phyloP scores from a whole-genome alignment of 1,140 invertebrate genomes.

The Drosophila guanche region DNA sequence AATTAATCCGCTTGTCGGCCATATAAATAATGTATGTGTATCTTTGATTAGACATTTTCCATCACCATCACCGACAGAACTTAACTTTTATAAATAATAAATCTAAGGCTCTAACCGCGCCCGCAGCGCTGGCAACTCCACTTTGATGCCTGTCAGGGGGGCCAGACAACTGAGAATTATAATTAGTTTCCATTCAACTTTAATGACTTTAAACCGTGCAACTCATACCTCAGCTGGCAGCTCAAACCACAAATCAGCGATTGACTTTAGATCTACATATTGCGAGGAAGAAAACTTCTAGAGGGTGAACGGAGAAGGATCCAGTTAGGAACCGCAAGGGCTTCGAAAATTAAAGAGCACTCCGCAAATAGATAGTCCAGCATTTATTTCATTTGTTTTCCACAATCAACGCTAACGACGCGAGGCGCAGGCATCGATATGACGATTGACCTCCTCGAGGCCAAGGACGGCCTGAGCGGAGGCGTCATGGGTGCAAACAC shows the following conservation, averaged over 20 bases:
- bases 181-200: slow-evolving; percentile 30
- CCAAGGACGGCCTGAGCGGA: slow-evolving; percentile 50
- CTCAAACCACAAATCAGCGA: neutral
- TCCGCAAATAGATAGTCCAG: too few species aligned
- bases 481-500: slow-evolving; percentile 63
- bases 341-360: too few species aligned
- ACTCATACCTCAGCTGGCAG: too few species aligned
- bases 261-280: neutral
- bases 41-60: slow-evolving; percentile 59
- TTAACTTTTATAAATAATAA: slow-evolving; percentile 62
- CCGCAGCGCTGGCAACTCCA: slow-evolving; percentile 10
- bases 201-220: slow-evolving; percentile 6
- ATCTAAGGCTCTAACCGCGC: slow-evolving; percentile 19
- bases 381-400: too few species aligned
- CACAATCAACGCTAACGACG: slow-evolving; percentile 5
- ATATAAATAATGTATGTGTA: slow-evolving; percentile 59
- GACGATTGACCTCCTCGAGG: slow-evolving; percentile 46
- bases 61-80: neutral
- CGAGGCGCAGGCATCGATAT: slow-evolving; percentile 58
- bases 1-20: slow-evolving; percentile 8
- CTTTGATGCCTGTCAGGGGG: slow-evolving; percentile 38
- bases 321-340: too few species aligned
- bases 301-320: too few species aligned
- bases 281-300: too few species aligned
- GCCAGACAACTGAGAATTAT: slow-evolving; percentile 31